Evolutionary conservation across 2,113 vertebrate genomes (phyloP).

Genomic region (Mohoua ochrocephala): DNA sequence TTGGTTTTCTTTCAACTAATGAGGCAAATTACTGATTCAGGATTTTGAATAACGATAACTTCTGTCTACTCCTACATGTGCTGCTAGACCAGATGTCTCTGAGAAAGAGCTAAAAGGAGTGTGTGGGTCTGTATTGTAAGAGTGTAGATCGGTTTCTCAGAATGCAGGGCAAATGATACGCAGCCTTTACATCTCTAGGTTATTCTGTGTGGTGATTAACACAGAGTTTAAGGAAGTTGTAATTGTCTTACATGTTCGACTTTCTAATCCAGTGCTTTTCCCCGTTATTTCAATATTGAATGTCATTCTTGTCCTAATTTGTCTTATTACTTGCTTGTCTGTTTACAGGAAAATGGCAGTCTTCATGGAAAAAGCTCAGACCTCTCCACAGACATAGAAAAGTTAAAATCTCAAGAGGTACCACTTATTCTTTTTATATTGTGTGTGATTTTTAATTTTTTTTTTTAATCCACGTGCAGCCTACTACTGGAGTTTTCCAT

Average conservation of each 20-base stretch:
- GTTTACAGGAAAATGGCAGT: constrained; percentile 61
- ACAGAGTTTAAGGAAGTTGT: not conserved
- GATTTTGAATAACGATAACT: not conserved
- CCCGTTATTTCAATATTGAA: not conserved
- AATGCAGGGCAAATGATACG: not conserved
- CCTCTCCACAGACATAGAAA: constrained; percentile 63
- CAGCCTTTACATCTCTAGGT: not conserved
- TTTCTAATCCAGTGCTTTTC: not conserved
- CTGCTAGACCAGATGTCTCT: not conserved
- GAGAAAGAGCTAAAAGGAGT: not conserved
- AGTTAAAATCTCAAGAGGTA: constrained; percentile 70
- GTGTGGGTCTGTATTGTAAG: not conserved
- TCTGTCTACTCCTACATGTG: not conserved
- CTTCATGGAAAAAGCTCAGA: constrained; percentile 68
- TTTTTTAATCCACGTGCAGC: not conserved
- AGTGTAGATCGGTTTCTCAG: not conserved
- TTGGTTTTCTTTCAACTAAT: not conserved
- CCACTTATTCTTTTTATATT: not conserved
- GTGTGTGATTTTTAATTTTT: not conserved
- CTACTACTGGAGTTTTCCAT: not conserved
- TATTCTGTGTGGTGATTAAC: not conserved
- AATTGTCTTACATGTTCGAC: not conserved
- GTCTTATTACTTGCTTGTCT: not conserved
- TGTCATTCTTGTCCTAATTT: not conserved
- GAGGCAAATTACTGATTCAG: not conserved